These are phyloP conservation scores for Xiphias gladius DNA, from an alignment of 2,113 vertebrate genomes.

Conservation along the genomic window DNA sequence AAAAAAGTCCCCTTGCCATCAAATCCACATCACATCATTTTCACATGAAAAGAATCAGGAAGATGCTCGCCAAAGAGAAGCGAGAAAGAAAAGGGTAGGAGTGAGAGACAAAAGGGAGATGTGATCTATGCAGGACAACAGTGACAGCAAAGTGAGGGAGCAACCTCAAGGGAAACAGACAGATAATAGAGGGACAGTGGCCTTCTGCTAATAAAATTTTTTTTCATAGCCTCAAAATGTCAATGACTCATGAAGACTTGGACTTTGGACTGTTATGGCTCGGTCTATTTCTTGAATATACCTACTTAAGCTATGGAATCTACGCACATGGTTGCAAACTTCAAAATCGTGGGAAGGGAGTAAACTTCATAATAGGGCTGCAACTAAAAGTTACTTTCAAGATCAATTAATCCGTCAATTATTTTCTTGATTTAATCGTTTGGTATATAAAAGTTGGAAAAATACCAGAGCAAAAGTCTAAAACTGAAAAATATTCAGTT, in stretches of 20 bases:
- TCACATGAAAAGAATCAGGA: constrained; percentile 20
- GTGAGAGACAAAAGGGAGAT: constrained; percentile 44
- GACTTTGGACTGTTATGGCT: constrained; percentile 11
- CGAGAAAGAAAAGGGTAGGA: constrained; percentile 9
- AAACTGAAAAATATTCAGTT: too few relatives aligned
- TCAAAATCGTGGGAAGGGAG: background rate
- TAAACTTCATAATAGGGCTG: background rate
- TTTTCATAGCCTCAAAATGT: constrained; percentile 45
- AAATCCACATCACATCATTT: constrained; percentile 50
- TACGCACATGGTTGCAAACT: background rate
- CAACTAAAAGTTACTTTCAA: background rate
- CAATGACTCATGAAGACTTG: constrained; percentile 10
- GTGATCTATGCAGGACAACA: constrained; percentile 54
- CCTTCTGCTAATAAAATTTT: constrained; percentile 13
- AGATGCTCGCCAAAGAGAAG: constrained; percentile 7
- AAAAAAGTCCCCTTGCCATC: constrained; percentile 30
- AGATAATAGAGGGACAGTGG: constrained; percentile 18
- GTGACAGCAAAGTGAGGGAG: constrained; percentile 61
- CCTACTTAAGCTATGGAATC: background rate
- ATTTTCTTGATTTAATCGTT: background rate
- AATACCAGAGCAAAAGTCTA: too few relatives aligned
- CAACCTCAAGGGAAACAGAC: constrained; percentile 48
- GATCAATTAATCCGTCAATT: background rate
- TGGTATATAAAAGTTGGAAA: background rate
- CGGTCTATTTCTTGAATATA: background rate